phyloP scores from a whole-genome alignment of 2,888 invertebrate species.

The Osmoderma eremita region DNA sequence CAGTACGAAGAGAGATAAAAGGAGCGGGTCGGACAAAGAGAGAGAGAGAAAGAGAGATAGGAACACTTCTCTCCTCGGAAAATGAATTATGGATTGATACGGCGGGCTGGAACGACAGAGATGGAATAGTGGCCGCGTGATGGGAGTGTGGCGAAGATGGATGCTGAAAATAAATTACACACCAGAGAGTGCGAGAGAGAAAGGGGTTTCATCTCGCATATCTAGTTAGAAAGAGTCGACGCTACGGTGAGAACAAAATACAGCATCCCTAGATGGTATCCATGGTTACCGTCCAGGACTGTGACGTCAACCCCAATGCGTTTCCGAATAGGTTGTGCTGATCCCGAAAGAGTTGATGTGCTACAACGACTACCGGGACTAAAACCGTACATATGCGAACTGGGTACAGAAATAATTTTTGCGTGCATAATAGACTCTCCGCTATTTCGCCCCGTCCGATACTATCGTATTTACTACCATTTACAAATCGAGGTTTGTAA shows the following conservation, averaged over 20 bases:
- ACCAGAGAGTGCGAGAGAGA: constrained; percentile 25
- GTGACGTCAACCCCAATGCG: constrained; percentile 49
- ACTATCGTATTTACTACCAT: no score
- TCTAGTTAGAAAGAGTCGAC: constrained; percentile 36
- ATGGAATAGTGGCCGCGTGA: constrained; percentile 21
- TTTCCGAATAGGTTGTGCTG: constrained; percentile 36
- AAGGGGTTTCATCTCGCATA: constrained; percentile 9
- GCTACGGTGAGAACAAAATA: constrained; percentile 37
- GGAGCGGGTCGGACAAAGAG: not conserved
- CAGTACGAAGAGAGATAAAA: constrained; percentile 24
- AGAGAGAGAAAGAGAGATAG: constrained; percentile 37
- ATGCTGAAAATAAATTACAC: constrained; percentile 46
- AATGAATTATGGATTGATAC: constrained; percentile 60
- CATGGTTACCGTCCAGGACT: constrained; percentile 51
- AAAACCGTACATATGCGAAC: constrained; percentile 11
- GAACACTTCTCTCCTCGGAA: constrained; percentile 50
- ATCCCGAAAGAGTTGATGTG: constrained; percentile 37
- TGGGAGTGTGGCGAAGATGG: constrained; percentile 47
- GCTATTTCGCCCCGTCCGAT: constrained; percentile 1
- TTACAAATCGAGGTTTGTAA: no score
- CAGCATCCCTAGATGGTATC: constrained; percentile 50
- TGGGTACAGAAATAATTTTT: constrained; percentile 9
- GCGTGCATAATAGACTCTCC: constrained; percentile 23
- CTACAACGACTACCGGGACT: constrained; percentile 28
- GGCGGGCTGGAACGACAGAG: constrained; percentile 50